Evolutionary conservation across 2,113 vertebrate genomes (phyloP), one percentile per base, ranked within the genome.

Genomic region (Mionectes macconnelli): DNA sequence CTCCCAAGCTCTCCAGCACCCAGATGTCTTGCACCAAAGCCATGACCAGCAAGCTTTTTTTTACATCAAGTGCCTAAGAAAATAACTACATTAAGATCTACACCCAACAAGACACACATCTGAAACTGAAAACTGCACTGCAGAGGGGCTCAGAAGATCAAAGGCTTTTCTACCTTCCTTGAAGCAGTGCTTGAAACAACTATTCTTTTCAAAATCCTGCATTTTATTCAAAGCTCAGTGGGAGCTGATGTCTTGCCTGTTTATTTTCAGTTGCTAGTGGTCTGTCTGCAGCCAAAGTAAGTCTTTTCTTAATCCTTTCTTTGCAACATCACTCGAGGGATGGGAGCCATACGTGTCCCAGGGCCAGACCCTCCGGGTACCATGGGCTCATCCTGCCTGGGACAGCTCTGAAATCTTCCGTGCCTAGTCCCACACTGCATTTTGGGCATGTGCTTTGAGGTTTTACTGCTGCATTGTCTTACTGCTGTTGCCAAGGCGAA

Each of bases 221-320:
- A 37, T 96, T 97, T 97, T 87, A 85, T 95, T 96, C 94, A 67
- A 82, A 88, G 72, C 90, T 95, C 84, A 82, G 28, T 35, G 67
- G 68, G 81, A 76, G 83, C 70, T 84, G 76, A 84, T 89, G 52
- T n/a, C 39, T 75, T 39, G n/a, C 77, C 52, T 84, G 76, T 63
- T 94, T 94, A 66, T 92, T 96, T 87, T 96, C 94, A 60, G 87
- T 47, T 39, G 14, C 47, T 28, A 33, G 42, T 52, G 45, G 57
- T 93, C 86, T 79, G 90, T 81, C 96, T 93, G 77, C 87, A 81
- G 57, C 53, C 24, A 90, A 95, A 97, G 82, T 3, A 56, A 64
- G 50, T 24, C 25, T 93, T 90, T 86, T 74, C 90, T 85, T 94
- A 82, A 97, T 66, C n/a, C 52, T 33, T 78, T 84, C 60, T 73